Evolutionary conservation across 2,888 invertebrate genomes (phyloP), one percentile per base, ranked within the genome.

Genomic region (Spodoptera picta): DNA sequence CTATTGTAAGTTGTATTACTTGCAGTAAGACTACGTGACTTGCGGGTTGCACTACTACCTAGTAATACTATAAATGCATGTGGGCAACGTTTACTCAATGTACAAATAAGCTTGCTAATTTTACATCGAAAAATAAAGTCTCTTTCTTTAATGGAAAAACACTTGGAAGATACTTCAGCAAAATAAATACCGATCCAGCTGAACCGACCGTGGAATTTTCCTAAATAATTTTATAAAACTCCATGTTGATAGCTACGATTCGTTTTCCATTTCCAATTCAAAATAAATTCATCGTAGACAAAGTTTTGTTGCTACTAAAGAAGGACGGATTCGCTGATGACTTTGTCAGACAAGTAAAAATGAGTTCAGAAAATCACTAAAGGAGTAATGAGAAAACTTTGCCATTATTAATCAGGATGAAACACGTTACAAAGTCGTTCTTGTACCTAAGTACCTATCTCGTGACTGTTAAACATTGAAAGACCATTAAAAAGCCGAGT

Each of bases 401-500:
- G 27, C n/a, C 14, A 62, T 71, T 72, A 73, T 69, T 66, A 59
- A 75, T 65, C 63, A 65, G 52, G 56, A 43, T 54, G 43, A 60
- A 63, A 63, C 55, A 67, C 56, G 49, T 73, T 46, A 62, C 60
- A 73, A 67, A 73, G 65, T 56, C 54, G 54, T 65, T 62, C 55
- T 60, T 56, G 66, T 66, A 72, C 41, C 52, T 57, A 24, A 73
- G 54, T 50, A 53, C 51, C 31, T 47, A 62, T 46, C 63, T 60
- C 52, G 60, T 56, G 72, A 65, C 65, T 66, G 42, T 60, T 54
- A 74, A 79, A 80, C 81, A 80, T 80, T 77, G 78, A 79, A 82
- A 75, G 60, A 64, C 65, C 73, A 79, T 82, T 82, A 82, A 76
- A 78, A 74, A 51, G 68, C 71, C 67, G 45, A 73, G 69, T 75